Evolutionary conservation across 2,888 invertebrate genomes (phyloP).

Genomic region (Shargacucullia verbasci): DNA sequence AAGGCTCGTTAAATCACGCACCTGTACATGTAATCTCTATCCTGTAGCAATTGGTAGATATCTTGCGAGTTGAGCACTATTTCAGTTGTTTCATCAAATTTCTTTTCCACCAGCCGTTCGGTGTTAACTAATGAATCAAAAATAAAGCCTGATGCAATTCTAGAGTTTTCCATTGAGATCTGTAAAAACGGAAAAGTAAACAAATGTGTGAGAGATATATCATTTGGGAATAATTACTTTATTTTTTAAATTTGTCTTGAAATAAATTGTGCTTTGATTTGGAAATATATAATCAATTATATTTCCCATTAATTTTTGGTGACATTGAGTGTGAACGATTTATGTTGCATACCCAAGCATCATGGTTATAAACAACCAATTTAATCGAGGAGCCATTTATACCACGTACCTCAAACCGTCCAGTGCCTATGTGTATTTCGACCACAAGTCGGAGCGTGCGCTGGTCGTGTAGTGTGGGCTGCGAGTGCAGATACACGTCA

Average conservation of each 20-base stretch:
- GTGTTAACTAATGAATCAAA: too few species aligned
- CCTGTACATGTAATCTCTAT: slow-evolving; percentile 30
- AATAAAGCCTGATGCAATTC: slow-evolving; percentile 23
- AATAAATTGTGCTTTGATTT: too few species aligned
- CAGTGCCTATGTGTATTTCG: slow-evolving; percentile 89
- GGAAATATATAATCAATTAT: too few species aligned
- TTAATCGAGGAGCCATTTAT: too few species aligned
- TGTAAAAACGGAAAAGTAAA: too few species aligned
- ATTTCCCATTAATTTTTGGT: too few species aligned
- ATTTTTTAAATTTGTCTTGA: too few species aligned
- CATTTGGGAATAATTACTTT: too few species aligned
- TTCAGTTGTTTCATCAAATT: neutral
- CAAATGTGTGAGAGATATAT: too few species aligned
- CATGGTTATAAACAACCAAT: too few species aligned
- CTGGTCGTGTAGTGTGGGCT: slow-evolving; percentile 87
- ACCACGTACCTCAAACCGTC: slow-evolving; percentile 89
- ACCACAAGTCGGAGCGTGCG: slow-evolving; percentile 85
- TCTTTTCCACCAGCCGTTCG: neutral
- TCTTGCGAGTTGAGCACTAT: slow-evolving; percentile 13
- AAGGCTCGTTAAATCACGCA: neutral
- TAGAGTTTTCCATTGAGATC: slow-evolving; percentile 9
- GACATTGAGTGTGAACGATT: too few species aligned
- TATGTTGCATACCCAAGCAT: too few species aligned
- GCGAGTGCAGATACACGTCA: slow-evolving; percentile 89
- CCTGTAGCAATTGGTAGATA: slow-evolving; percentile 21